Conservation (phyloP, 2,888 invertebrate genomes). For the Hybos culiciformis region DNA sequence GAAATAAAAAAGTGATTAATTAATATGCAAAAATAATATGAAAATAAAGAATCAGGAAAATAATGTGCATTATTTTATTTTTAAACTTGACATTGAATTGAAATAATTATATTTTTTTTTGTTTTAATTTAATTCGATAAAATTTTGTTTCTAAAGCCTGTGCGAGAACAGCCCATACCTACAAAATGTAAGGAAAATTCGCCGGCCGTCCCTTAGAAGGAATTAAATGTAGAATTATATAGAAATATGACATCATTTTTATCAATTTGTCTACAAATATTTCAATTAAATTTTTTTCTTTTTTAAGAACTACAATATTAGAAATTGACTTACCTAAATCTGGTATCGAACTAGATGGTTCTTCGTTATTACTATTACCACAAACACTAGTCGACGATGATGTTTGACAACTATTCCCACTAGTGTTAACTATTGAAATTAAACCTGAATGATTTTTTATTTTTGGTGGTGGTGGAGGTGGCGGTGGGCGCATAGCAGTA, state of each 20-base stretch:
- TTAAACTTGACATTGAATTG: too few species aligned
- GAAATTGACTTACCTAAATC: slow-evolving; percentile 59
- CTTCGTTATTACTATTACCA: slow-evolving; percentile 43
- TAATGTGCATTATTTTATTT: too few species aligned
- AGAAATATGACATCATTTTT: background rate
- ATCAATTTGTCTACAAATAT: background rate
- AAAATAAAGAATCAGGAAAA: too few species aligned
- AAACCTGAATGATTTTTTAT: slow-evolving; percentile 25
- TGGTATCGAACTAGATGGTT: slow-evolving; percentile 76
- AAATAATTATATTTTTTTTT: too few species aligned
- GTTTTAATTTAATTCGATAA: too few species aligned
- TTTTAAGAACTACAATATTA: background rate
- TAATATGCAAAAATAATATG: too few species aligned
- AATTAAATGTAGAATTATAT: background rate
- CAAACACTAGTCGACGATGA: background rate
- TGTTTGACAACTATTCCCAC: slow-evolving; percentile 7
- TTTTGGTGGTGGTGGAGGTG: slow-evolving; percentile 35
- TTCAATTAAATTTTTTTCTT: background rate
- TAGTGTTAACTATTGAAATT: slow-evolving; percentile 14
- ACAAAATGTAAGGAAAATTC: too few species aligned
- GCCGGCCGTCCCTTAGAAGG: too few species aligned
- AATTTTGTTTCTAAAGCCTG: too few species aligned
- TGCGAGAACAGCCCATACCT: too few species aligned
- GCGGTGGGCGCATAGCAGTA: slow-evolving; percentile 33
- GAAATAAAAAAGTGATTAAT: too few species aligned